A percentile compares a stretch with the other conserved stretches of the same genome.
Conservation (phyloP, 35 echinoderm and acorn worm genomes). For the Lytechinus pictus region DNA sequence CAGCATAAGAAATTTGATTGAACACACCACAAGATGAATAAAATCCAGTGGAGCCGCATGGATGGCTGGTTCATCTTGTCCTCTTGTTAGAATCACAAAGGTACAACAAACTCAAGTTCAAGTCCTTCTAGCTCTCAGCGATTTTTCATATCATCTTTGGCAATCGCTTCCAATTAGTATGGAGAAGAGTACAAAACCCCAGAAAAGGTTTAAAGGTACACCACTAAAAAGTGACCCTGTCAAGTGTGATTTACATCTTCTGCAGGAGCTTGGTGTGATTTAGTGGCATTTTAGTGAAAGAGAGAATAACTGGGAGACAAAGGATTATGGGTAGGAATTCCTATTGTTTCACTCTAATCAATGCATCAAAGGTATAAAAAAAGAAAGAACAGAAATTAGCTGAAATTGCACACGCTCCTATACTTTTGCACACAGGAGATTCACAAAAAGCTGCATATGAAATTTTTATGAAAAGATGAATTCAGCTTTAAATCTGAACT, state of each 20-base stretch:
- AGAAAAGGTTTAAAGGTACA: neutral
- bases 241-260: neutral
- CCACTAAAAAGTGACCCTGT: neutral
- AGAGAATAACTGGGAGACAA: neutral
- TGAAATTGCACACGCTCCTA: too few species aligned
- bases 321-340: neutral
- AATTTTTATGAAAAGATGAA: too few species aligned
- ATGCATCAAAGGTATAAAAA: neutral
- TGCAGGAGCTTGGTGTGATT: neutral
- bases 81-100: too few species aligned
- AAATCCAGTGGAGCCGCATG: neutral
- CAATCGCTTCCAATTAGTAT: slow-evolving; percentile 4
- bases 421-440: too few species aligned
- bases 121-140: too few species aligned
- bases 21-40: too few species aligned
- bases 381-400: too few species aligned
- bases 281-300: neutral
- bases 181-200: neutral
- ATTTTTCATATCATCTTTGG: neutral
- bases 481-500: too few species aligned
- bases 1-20: too few species aligned
- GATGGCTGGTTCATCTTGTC: neutral
- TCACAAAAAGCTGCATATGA: too few species aligned
- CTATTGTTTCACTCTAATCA: neutral
- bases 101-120: too few species aligned